These are phyloP conservation scores for Enteromius anoplus DNA, from an alignment of 2,797 vertebrate genomes.

Conservation along the genomic window DNA sequence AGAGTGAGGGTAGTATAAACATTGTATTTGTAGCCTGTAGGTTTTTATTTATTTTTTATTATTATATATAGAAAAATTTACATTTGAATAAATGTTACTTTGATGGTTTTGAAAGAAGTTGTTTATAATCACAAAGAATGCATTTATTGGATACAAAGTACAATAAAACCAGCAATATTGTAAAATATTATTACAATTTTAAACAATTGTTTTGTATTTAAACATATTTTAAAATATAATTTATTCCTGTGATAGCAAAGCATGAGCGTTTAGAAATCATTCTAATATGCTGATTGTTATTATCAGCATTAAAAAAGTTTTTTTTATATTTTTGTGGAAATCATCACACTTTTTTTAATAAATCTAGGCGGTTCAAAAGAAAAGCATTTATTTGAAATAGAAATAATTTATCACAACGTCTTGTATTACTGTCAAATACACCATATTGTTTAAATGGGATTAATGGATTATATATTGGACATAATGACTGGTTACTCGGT, in stretches of 20 bases:
- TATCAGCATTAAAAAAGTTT: not conserved
- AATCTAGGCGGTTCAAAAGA: too few species aligned
- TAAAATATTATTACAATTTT: not conserved
- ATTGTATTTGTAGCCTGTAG: not conserved
- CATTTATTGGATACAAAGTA: not conserved
- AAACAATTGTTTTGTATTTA: not conserved
- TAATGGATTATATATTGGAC: not conserved
- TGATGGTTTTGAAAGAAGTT: not conserved
- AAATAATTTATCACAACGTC: not conserved
- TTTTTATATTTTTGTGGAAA: not conserved
- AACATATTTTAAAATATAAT: not conserved
- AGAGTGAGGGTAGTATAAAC: not conserved
- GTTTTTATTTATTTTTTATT: not conserved
- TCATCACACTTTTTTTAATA: too few species aligned
- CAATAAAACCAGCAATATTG: not conserved
- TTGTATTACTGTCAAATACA: not conserved
- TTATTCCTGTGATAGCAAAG: not conserved
- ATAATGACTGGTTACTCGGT: not conserved
- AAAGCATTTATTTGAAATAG: not conserved
- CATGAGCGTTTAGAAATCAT: not conserved
- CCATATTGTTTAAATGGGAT: conserved; percentile 37
- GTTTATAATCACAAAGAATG: not conserved
- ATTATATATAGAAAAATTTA: not conserved
- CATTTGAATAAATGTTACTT: not conserved
- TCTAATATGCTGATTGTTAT: not conserved